Evolutionary conservation across 2,888 invertebrate species (phyloP).

Genomic region (Archaeoteleia sp.): DNA sequence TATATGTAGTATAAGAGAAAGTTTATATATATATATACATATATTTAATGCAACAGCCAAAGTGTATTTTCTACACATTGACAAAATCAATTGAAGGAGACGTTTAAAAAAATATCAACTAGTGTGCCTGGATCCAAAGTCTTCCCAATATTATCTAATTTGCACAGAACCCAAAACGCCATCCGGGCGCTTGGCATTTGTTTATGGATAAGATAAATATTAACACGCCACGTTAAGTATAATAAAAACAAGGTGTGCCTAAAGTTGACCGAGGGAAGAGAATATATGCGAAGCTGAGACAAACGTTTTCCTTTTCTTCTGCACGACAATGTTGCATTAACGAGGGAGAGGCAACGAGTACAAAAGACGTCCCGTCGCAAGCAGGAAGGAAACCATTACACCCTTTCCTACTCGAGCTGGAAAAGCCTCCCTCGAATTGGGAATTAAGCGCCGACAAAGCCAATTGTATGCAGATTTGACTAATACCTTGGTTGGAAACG

Average conservation of each 20-base stretch:
- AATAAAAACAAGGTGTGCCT: no score
- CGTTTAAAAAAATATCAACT: conserved; percentile 33
- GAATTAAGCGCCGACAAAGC: conserved; percentile 55
- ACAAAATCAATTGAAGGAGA: no score
- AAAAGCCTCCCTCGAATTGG: conserved; percentile 47
- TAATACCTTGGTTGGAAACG: not conserved
- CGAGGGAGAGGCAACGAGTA: conserved; percentile 32
- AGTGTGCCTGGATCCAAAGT: conserved; percentile 70
- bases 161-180: no score
- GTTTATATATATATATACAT: conserved; percentile 21
- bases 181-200: no score
- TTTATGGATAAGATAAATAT: no score
- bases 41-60: not conserved
- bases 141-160: no score
- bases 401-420: conserved; percentile 27
- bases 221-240: no score
- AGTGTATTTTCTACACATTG: conserved; percentile 1
- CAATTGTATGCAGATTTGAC: conserved; percentile 35
- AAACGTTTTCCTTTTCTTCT: not conserved
- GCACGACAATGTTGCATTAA: conserved; percentile 1
- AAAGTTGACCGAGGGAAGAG: no score
- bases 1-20: conserved; percentile 21
- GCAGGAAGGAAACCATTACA: conserved; percentile 52
- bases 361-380: conserved; percentile 37
- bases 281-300: not conserved